Base-by-base conservation (phyloP, 2,797 vertebrate genomes). In the Sebastes cheni region DNA sequence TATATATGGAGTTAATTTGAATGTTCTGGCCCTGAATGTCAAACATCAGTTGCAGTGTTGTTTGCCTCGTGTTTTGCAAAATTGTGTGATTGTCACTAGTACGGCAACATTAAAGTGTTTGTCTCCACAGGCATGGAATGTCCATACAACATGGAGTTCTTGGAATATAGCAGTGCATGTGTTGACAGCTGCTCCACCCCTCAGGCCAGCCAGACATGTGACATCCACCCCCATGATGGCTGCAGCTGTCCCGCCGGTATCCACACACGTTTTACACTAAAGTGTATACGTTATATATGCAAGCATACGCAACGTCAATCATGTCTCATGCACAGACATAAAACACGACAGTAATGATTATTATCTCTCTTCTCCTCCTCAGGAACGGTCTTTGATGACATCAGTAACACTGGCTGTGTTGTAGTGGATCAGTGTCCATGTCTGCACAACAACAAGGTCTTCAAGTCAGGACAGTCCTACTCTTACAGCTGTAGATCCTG, bases 181-280 rank as follows among this genome's bases (percentile, higher is more conserved):
- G 77, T 79, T 1, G 90, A 97, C 83, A 96, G 93, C 20, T 97
- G 97, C 83, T 96, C 93, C 14, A 97, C 96, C 59, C 87, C 88
- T 29, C 91, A 96, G 34, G 88, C 93, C 75, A 94, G 95, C 27
- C 77, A 92, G 29, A 92, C 96, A 5, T 98, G 97, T 89, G 94
- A 95, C 32, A 89, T 87, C 1, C 97, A 97, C 87, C 96, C 95
- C 39, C 85, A 92, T 0, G 96, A 96, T 4, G 96, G 96, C 65
- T 98, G 97, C 90, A 95, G 95, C 94, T 98, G 97, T 58, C 96
- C 97, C 2, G 10, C 89, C 68, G 97, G 97, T 96, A 96, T 7
- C 1, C 30, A 60, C 29, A 59, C 60, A 66, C 8, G 34, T 56
- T 65, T 50, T 10, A 34, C 5, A 36, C 29, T 29, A 7, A 9